These are phyloP conservation scores for Drepana falcataria DNA, from an alignment of 2,888 invertebrate species.

Conservation along the genomic window DNA sequence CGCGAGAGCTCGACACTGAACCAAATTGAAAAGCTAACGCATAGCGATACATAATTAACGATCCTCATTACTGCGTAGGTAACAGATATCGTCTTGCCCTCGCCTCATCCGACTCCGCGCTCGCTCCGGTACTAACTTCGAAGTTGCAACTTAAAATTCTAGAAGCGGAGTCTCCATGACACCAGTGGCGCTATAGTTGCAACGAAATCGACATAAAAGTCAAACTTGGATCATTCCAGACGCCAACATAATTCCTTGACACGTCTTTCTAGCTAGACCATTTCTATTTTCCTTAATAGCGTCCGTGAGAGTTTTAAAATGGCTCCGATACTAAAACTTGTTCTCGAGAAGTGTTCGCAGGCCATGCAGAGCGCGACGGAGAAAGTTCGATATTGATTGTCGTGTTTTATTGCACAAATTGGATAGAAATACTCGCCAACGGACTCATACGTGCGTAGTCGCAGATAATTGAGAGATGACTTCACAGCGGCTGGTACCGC, in stretches of 20 bases:
- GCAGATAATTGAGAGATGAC: constrained; percentile 32
- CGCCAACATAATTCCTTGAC: constrained; percentile 66
- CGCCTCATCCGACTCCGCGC: constrained; percentile 12
- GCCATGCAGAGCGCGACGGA: constrained; percentile 52
- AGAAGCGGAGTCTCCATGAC: constrained; percentile 17
- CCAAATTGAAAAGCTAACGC: constrained; percentile 68
- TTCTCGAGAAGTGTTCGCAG: constrained; percentile 62
- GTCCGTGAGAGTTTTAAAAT: constrained; percentile 74
- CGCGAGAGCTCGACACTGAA: constrained; percentile 65
- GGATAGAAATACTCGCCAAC: constrained; percentile 40
- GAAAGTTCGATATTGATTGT: constrained; percentile 66
- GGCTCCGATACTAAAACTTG: constrained; percentile 70
- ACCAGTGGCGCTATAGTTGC: constrained; percentile 23
- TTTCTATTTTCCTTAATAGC: constrained; percentile 76
- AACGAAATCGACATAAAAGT: constrained; percentile 54
- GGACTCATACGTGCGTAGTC: constrained; percentile 40
- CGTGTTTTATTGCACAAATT: constrained; percentile 68
- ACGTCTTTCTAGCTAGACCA: constrained; percentile 63
- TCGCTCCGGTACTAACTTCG: not conserved
- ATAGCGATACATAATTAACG: constrained; percentile 77
- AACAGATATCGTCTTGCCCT: constrained; percentile 48
- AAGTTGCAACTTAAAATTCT: not conserved
- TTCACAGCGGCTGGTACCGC: constrained; percentile 7
- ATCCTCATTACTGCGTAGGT: constrained; percentile 63
- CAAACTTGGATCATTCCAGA: constrained; percentile 68